Conservation (phyloP, 2,113 vertebrate species). For the Gadus macrocephalus region DNA sequence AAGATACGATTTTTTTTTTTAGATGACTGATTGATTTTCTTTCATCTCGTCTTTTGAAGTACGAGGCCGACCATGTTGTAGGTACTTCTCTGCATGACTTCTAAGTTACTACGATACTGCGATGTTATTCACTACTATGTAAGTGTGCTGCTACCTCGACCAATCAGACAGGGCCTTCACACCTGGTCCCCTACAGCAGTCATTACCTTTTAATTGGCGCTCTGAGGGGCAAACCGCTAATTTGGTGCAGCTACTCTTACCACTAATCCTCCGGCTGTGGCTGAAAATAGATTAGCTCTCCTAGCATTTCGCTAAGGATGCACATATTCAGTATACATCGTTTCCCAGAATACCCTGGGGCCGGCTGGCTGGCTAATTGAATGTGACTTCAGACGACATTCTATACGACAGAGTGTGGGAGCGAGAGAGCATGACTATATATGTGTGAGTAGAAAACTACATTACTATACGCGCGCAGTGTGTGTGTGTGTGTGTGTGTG, state of each 20-base stretch:
- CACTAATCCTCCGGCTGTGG: slow-evolving; percentile 34
- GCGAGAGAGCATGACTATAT: no score
- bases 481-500: background rate
- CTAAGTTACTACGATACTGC: no score
- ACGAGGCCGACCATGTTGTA: no score
- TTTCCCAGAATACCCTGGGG: slow-evolving; percentile 45
- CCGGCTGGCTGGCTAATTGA: slow-evolving; percentile 39
- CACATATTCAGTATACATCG: slow-evolving; percentile 50
- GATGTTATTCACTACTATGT: no score
- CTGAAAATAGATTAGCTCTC: slow-evolving; percentile 47
- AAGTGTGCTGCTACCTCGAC: no score
- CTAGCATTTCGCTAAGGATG: slow-evolving; percentile 51
- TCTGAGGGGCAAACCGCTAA: slow-evolving; percentile 29
- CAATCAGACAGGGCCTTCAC: no score
- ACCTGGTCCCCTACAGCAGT: slow-evolving; percentile 1
- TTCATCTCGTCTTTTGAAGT: no score
- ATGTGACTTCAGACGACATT: slow-evolving; percentile 45
- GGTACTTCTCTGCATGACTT: no score
- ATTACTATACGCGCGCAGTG: background rate
- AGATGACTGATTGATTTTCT: no score
- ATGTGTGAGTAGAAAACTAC: slow-evolving; percentile 4
- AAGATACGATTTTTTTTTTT: no score
- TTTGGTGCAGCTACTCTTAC: slow-evolving; percentile 41
- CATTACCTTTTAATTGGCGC: slow-evolving; percentile 6
- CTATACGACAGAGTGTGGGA: slow-evolving; percentile 35